Evolutionary conservation across 2,113 vertebrate species (phyloP), one percentile per base, ranked within the genome.

Genomic region (Ammodramus savannarum): DNA sequence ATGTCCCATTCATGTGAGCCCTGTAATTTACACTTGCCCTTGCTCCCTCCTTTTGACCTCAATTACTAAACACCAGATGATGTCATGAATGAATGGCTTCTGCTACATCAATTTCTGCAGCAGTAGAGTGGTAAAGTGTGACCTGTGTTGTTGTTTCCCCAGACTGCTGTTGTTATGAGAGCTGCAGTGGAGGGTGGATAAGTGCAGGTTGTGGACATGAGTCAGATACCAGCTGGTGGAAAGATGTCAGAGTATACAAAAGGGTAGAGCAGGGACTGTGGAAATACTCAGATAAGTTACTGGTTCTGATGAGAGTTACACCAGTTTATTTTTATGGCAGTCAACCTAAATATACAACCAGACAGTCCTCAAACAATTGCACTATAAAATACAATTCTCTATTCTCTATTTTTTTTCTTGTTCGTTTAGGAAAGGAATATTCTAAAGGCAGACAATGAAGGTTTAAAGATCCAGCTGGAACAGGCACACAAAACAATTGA

Each of bases 401-500:
- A 0, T 63, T 63, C 38, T 41, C n/a, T n/a, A n/a, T 36, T 65
- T 17, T 71, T 59, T 74, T 55, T 39, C 69, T 55, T 81, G 48
- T 96, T 83, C 82, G n/a, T 96, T 94, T 94, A 99, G 99, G 99
- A 99, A 92, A 98, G 98, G 96, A 98, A 98, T 69, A 97, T 95
- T 92, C 97, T 99, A 41, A 98, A 98, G 94, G 98, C 98, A 95
- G 97, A 96, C 76, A 99, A 99, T 13, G 98, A 99, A 88, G 98
- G 98, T 90, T 98, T 99, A 96, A 98, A 98, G 86, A 98, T 98
- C 73, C 99, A 99, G 58, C 98, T 99, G 95, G 99, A 98, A 96
- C 98, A 99, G 44, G 97, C 98, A 49, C 98, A 99, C 92, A 98
- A 98, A 85, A 99, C 98, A 96, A 98, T 99, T 90, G 98, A 99